Conservation (phyloP, 2,797 vertebrate genomes). For the Echiichthys vipera region DNA sequence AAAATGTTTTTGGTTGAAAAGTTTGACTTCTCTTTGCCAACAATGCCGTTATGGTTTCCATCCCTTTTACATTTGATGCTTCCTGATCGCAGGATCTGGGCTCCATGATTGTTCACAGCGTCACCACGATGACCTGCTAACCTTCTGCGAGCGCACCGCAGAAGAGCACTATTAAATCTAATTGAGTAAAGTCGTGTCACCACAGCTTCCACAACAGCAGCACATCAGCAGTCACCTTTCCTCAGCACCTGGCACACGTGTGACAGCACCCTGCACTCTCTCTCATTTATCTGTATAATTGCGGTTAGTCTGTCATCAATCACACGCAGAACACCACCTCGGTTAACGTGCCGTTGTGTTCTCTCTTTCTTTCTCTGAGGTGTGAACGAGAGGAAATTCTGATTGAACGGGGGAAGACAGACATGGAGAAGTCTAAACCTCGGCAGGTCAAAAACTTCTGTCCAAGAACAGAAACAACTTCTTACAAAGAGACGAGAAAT, state of each 20-base stretch:
- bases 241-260: conserved; percentile 60
- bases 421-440: background rate
- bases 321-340: conserved; percentile 17
- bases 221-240: conserved; percentile 49
- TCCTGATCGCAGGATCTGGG: conserved; percentile 9
- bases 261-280: conserved; percentile 52
- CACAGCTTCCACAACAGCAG: conserved; percentile 64
- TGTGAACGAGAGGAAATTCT: conserved; percentile 48
- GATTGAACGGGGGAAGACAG: conserved; percentile 9
- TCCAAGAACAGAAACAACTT: background rate
- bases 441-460: background rate
- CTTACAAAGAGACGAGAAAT: background rate
- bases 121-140: conserved; percentile 66
- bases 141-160: conserved; percentile 45
- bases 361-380: conserved; percentile 17
- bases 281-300: conserved; percentile 39
- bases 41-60: background rate
- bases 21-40: background rate
- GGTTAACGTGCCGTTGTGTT: conserved; percentile 17
- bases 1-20: background rate
- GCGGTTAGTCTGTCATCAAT: conserved; percentile 61
- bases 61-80: background rate
- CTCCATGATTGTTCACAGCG: conserved; percentile 48
- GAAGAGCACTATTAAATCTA: conserved; percentile 56
- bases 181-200: conserved; percentile 58